Evolutionary conservation across 2,113 vertebrate genomes (phyloP).

Genomic region (Quiscalus mexicanus): DNA sequence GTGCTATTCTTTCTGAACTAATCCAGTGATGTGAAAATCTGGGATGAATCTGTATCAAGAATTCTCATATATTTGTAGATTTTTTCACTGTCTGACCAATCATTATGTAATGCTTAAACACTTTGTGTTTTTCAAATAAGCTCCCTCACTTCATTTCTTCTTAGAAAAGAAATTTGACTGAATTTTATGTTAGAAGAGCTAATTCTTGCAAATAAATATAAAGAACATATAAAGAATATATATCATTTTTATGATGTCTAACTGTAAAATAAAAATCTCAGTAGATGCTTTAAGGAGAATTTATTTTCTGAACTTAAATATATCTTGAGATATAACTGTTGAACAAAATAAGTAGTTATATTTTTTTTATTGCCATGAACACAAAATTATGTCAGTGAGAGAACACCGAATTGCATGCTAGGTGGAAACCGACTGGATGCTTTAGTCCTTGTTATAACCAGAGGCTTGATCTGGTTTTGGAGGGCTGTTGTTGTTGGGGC

Average conservation of each 20-base stretch:
- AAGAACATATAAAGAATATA: neutral
- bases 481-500: neutral
- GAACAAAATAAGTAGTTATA: neutral
- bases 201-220: neutral
- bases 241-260: neutral
- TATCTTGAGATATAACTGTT: neutral
- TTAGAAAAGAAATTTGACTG: neutral
- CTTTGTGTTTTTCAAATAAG: neutral
- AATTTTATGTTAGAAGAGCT: neutral
- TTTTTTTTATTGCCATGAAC: neutral
- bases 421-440: neutral
- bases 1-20: neutral
- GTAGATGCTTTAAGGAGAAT: neutral
- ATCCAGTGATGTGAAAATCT: neutral
- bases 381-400: neutral
- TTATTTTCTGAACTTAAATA: neutral
- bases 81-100: neutral
- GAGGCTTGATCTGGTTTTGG: neutral
- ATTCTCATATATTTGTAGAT: neutral
- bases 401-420: neutral
- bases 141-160: neutral
- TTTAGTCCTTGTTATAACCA: neutral
- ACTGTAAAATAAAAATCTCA: neutral
- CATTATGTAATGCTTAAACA: neutral
- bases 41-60: neutral